Conservation (phyloP, 2,888 invertebrate genomes). For the Spatulosminthurus flaviceps region DNA sequence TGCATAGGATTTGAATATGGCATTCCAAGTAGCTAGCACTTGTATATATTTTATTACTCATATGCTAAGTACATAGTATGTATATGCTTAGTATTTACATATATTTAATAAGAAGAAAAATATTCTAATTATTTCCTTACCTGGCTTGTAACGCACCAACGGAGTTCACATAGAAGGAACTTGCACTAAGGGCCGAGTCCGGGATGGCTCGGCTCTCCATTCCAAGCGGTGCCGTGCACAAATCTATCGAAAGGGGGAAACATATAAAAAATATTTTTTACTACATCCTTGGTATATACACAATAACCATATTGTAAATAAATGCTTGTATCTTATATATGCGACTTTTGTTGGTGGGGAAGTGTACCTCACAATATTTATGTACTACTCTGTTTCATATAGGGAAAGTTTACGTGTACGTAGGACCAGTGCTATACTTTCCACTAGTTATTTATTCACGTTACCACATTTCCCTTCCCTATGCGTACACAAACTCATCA, state of each 20-base stretch:
- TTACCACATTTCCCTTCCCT: slow-evolving; percentile 12
- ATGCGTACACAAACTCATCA: slow-evolving; percentile 18
- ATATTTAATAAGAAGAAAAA: neutral
- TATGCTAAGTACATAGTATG: neutral
- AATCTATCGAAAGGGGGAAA: slow-evolving; percentile 71
- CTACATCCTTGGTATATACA: no score
- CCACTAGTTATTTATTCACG: slow-evolving; percentile 11
- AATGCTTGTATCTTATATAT: no score
- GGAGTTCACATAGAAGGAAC: slow-evolving; percentile 85
- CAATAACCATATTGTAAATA: no score
- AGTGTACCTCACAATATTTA: no score
- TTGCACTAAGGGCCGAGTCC: slow-evolving; percentile 84
- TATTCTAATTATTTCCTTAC: slow-evolving; percentile 68
- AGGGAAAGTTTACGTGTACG: no score
- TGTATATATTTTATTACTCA: neutral
- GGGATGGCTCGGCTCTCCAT: slow-evolving; percentile 85
- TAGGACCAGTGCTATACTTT: neutral
- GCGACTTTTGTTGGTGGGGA: no score
- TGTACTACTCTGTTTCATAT: no score
- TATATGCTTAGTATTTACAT: neutral
- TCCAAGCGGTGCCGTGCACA: slow-evolving; percentile 83
- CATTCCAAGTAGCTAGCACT: neutral
- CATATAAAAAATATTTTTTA: no score
- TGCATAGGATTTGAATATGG: neutral
- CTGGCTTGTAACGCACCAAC: slow-evolving; percentile 87